Conservation (phyloP, 2,888 invertebrate genomes). For the Trichopria drosophilae region DNA sequence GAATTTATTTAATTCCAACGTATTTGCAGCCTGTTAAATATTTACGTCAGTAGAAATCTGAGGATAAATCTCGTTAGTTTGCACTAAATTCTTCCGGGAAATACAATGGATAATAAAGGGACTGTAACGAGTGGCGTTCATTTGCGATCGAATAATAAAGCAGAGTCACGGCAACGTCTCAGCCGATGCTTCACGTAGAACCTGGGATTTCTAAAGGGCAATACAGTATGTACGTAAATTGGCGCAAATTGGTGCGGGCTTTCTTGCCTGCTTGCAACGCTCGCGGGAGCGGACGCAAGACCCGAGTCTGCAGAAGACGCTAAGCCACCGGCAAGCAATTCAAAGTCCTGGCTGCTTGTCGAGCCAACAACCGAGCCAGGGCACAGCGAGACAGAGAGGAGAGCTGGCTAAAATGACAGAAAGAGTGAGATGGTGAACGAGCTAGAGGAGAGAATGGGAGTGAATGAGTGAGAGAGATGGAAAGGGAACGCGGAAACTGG, state of each 20-base stretch:
- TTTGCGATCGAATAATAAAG: constrained; percentile 13
- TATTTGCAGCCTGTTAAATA: no score
- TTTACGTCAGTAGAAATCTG: no score
- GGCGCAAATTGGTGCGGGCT: constrained; percentile 56
- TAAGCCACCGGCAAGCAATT: constrained; percentile 58
- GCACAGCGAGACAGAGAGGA: constrained; percentile 2
- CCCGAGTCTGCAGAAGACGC: constrained; percentile 48
- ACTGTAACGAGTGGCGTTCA: constrained; percentile 10
- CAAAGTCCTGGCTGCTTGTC: constrained; percentile 50
- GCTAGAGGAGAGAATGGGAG: constrained; percentile 6
- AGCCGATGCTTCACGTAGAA: no score
- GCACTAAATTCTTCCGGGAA: no score
- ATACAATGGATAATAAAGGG: constrained; percentile 12
- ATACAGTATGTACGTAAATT: constrained; percentile 53
- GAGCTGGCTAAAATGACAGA: no score
- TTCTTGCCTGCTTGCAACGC: constrained; percentile 33
- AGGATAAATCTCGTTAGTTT: no score
- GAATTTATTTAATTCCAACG: no score
- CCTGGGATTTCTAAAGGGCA: constrained; percentile 52
- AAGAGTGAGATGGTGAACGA: constrained; percentile 8
- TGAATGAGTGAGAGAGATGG: constrained; percentile 20
- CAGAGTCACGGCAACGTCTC: no score
- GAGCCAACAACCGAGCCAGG: constrained; percentile 37
- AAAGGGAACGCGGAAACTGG: constrained; percentile 11
- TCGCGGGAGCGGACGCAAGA: constrained; percentile 32